phyloP scores from a whole-genome alignment of 53 echinoderm and acorn worm genomes.

The Glandiceps talaboti region DNA sequence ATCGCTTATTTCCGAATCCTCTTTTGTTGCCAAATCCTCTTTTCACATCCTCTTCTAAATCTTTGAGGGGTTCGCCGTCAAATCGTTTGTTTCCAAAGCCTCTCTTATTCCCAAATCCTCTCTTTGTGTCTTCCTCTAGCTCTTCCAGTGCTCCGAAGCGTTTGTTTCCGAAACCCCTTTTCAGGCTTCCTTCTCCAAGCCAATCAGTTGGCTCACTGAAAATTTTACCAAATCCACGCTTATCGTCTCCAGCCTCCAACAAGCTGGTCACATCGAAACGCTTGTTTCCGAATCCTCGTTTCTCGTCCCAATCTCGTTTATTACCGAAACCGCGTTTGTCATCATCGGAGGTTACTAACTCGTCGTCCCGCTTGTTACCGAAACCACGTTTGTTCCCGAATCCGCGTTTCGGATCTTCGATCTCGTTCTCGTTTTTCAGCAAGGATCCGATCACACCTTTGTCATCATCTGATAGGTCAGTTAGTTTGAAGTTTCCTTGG shows the following conservation, averaged over 20 bases:
- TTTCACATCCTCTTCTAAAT: neutral
- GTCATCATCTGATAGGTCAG: neutral
- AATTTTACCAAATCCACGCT: neutral
- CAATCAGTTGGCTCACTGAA: neutral
- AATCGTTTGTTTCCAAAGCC: neutral
- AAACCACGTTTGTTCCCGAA: neutral
- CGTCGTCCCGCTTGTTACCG: neutral
- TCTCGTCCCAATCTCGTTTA: neutral
- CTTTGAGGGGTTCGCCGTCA: neutral
- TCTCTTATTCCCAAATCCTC: neutral
- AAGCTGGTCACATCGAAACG: neutral
- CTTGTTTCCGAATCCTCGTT: neutral
- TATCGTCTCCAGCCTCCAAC: neutral
- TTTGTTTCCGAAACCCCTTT: neutral
- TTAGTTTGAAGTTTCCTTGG: neutral
- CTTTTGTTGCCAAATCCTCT: neutral
- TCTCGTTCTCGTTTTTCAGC: neutral
- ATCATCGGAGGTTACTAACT: neutral
- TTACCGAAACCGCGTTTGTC: neutral
- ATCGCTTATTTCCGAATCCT: neutral
- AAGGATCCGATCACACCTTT: neutral
- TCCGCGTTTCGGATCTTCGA: neutral
- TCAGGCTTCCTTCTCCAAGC: neutral
- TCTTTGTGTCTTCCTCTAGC: neutral
- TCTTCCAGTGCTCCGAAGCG: neutral